Evolutionary conservation across 2,113 vertebrate genomes (phyloP).

Genomic region (Nanorana parkeri): DNA sequence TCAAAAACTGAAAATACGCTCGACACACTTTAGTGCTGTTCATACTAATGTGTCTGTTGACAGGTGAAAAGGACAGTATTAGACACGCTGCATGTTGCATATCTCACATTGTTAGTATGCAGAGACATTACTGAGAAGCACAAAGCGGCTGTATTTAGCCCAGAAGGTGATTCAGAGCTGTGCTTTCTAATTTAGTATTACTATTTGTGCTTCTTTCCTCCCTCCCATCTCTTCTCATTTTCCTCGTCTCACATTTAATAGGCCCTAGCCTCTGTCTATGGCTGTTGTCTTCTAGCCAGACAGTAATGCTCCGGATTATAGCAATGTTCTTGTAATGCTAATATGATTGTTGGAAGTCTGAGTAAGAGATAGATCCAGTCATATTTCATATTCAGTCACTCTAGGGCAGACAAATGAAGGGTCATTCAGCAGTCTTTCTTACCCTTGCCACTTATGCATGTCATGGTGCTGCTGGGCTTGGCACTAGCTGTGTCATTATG

Average conservation of each 20-base stretch:
- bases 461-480: no score
- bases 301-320: neutral
- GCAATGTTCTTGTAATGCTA: neutral
- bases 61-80: neutral
- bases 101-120: neutral
- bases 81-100: neutral
- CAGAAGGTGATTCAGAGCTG: neutral
- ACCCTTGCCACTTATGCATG: no score
- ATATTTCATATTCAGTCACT: neutral
- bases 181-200: neutral
- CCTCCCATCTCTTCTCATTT: neutral
- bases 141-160: neutral
- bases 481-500: no score
- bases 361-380: neutral
- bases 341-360: neutral
- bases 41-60: no score
- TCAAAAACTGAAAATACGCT: no score
- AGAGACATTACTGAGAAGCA: neutral
- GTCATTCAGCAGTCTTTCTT: no score
- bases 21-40: no score
- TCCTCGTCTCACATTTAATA: neutral
- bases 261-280: neutral
- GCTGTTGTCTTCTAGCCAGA: slow-evolving; percentile 12
- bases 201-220: no score
- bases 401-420: neutral